Evolutionary conservation across 30 jellyfish, hydroid and myxozoan species (phyloP).

Genomic region (Hydractinia symbiolongicarpus): DNA sequence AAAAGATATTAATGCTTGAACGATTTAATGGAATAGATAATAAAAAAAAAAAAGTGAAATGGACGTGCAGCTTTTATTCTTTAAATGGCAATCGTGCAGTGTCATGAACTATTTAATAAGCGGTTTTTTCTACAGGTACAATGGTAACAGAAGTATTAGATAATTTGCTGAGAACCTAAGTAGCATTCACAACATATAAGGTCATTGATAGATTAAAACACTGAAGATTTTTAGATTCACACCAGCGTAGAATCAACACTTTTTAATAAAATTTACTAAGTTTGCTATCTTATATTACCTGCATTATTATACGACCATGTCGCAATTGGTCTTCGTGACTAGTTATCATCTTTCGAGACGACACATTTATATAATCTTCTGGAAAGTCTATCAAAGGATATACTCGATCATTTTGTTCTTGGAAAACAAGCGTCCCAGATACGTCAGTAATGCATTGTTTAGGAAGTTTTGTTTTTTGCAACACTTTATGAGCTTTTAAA

Average conservation of each 20-base stretch:
- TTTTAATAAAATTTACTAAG: neutral
- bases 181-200: too few relatives aligned
- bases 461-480: constrained; percentile 62
- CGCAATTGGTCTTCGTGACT: constrained; percentile 40
- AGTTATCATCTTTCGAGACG: constrained; percentile 49
- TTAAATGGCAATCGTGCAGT: too few relatives aligned
- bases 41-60: too few relatives aligned
- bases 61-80: too few relatives aligned
- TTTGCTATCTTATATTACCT: constrained; percentile 7
- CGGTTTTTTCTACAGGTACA: too few relatives aligned
- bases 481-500: constrained; percentile 43
- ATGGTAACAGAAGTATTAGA: too few relatives aligned
- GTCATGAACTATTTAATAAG: too few relatives aligned
- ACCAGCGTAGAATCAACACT: neutral
- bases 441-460: constrained; percentile 53
- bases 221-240: neutral
- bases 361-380: constrained; percentile 50
- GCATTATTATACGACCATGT: constrained; percentile 50
- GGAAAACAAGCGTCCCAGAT: constrained; percentile 55
- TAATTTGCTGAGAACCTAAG: too few relatives aligned
- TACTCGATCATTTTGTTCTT: constrained; percentile 73
- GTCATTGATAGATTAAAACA: too few relatives aligned
- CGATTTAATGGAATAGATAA: too few relatives aligned
- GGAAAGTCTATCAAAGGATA: constrained; percentile 76
- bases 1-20: too few relatives aligned